phyloP scores from a whole-genome alignment of 2,113 vertebrate species.

The Saguinus midas region DNA sequence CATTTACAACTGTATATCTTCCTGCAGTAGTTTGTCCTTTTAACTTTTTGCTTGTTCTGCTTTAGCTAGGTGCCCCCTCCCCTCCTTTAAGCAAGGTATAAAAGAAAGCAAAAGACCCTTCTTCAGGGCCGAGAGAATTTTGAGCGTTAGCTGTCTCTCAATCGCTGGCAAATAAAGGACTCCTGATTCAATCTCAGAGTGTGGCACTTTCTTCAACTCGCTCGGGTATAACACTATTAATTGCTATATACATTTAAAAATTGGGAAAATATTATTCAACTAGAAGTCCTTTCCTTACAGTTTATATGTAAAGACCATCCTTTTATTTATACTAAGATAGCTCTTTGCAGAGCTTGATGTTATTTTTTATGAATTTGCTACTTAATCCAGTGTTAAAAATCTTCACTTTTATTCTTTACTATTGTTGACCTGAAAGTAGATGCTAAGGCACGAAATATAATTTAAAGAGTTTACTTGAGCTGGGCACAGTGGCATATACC shows the following conservation, averaged over 20 bases:
- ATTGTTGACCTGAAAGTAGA: background rate
- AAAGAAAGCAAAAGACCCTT: no score
- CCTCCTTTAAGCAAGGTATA: no score
- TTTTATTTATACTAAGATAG: background rate
- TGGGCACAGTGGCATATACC: background rate
- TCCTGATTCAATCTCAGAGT: no score
- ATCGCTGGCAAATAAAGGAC: no score
- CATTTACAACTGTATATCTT: no score
- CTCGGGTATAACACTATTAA: background rate
- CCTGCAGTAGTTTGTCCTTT: no score
- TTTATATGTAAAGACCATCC: background rate
- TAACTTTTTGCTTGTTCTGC: no score
- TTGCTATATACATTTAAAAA: background rate
- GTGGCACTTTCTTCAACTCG: no score
- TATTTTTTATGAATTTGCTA: background rate
- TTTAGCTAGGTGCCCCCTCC: no score
- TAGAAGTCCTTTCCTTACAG: background rate
- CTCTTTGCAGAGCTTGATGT: background rate
- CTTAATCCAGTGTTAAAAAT: background rate
- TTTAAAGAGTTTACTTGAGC: background rate
- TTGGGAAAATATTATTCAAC: background rate
- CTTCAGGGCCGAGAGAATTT: no score
- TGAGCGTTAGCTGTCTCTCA: no score
- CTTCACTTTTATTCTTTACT: background rate
- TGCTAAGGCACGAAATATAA: background rate